Conservation (phyloP, 2,888 invertebrate genomes). For the Tiliacea citrago region DNA sequence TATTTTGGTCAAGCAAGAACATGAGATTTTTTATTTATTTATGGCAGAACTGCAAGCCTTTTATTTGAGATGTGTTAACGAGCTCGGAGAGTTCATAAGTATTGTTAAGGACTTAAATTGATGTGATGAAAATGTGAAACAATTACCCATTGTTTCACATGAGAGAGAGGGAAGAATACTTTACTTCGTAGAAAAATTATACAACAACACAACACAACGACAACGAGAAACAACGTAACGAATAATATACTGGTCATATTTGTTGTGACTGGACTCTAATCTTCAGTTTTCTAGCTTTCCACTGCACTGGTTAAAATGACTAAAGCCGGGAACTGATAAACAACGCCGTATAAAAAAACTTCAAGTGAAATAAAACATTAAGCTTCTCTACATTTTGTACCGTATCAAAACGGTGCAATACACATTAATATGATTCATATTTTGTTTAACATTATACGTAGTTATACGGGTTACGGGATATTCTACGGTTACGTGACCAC, state of each 20-base stretch:
- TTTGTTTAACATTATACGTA: not conserved
- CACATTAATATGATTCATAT: slow-evolving; percentile 29
- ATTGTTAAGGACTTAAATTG: slow-evolving; percentile 41
- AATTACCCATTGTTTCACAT: too few relatives aligned
- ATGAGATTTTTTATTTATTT: slow-evolving; percentile 25
- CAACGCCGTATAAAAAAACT: not conserved
- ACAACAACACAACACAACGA: too few relatives aligned
- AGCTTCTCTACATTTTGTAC: not conserved
- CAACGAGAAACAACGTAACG: too few relatives aligned
- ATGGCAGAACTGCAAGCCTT: slow-evolving; percentile 11
- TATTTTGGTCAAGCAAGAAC: slow-evolving; percentile 33
- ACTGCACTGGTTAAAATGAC: not conserved
- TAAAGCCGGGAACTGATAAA: too few relatives aligned
- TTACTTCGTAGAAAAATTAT: slow-evolving; percentile 17
- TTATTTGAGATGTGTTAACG: slow-evolving; percentile 46
- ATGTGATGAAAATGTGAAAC: slow-evolving; percentile 39
- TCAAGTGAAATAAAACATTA: not conserved
- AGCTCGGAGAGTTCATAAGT: slow-evolving; percentile 52
- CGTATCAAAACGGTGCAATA: slow-evolving; percentile 27
- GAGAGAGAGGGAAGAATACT: not conserved
- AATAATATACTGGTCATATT: not conserved
- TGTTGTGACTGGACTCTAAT: not conserved
- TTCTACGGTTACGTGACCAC: slow-evolving; percentile 19
- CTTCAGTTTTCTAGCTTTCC: not conserved
- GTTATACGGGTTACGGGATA: not conserved